Percentiles rank a stretch among this genome's conserved stretches.
Evolutionary conservation across 2,797 vertebrate species (phyloP).

Genomic region (Megalops cyprinoides): DNA sequence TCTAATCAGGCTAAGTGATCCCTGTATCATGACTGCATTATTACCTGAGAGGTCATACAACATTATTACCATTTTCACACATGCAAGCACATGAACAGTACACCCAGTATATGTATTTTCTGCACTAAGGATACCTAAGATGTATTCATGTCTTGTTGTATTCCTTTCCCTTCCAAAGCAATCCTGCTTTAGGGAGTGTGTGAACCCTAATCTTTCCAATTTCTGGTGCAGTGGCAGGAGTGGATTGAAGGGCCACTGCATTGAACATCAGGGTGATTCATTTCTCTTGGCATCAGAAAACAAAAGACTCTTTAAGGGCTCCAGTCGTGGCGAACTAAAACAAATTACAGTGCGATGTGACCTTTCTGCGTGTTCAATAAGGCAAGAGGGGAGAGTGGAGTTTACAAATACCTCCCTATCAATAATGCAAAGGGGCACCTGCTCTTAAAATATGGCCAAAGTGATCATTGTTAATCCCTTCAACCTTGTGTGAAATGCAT

Average conservation of each 20-base stretch:
- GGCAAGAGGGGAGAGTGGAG: not conserved
- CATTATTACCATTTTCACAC: too few species aligned
- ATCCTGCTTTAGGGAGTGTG: conserved; percentile 21
- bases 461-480: too few species aligned
- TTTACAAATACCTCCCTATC: not conserved
- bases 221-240: not conserved
- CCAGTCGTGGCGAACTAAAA: not conserved
- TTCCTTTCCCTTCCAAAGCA: not conserved
- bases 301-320: not conserved
- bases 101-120: too few species aligned
- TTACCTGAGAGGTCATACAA: too few species aligned
- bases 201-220: conserved; percentile 16
- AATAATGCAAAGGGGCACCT: not conserved
- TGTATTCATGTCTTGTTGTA: not conserved
- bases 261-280: not conserved
- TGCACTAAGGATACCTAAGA: too few species aligned
- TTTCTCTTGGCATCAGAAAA: not conserved
- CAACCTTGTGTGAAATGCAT: not conserved
- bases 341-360: not conserved
- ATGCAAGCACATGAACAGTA: too few species aligned
- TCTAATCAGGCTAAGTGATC: too few species aligned
- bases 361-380: conserved; percentile 25
- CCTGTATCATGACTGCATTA: too few species aligned
- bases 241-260: conserved; percentile 9
- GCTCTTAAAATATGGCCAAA: not conserved